Evolutionary conservation across 2,888 invertebrate species (phyloP), one percentile per base, ranked within the genome.

Genomic region (Linyphia triangularis): DNA sequence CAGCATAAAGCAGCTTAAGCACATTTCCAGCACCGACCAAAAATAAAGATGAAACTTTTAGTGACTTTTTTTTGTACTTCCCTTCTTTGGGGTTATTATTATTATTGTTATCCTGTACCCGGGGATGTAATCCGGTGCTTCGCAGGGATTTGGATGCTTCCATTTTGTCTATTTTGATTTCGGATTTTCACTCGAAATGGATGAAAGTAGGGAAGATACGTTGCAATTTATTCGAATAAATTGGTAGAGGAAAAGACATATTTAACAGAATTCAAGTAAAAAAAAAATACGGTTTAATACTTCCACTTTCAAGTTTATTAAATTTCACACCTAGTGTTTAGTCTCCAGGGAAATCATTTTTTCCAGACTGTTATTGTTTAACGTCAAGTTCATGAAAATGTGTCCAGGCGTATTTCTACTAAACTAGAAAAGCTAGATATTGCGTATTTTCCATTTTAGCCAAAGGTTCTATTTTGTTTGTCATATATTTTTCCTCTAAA

Each of bases 1-100:
- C 84, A 28, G 73, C 75, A 84, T 57, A 75, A 84, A 84, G 30
- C 75, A 40, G 84, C 84, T 84, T 84, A 75, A 75, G 75, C 37
- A 84, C 72, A 72, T 72, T 63, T 72, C n/a, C 61, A 30, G n/a
- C 63, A 16, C 22, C 33, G 57, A 37, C 37, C 13, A 24, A 72
- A 82, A 82, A 79, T 57, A 82, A 82, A 72, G 65, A 43, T n/a
- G 22, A 63, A 70, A 51, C 16, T 26, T 69, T 51, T 16, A 40
- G 40, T 40, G 24, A 19, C 33, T 59, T 26, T 22, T 63, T 72
- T 43, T 26, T n/a, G n/a, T n/a, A n/a, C 59, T 72, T 13, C 19
- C 10, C 19, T 30, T 40, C n/a, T 19, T n/a, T 24, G 13, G 43
- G n/a, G 59, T 28, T 28, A 13, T 61, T 16, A 61, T 81, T 82